phyloP scores from a whole-genome alignment of 1,140 invertebrate genomes.

The Goniozus legneri region DNA sequence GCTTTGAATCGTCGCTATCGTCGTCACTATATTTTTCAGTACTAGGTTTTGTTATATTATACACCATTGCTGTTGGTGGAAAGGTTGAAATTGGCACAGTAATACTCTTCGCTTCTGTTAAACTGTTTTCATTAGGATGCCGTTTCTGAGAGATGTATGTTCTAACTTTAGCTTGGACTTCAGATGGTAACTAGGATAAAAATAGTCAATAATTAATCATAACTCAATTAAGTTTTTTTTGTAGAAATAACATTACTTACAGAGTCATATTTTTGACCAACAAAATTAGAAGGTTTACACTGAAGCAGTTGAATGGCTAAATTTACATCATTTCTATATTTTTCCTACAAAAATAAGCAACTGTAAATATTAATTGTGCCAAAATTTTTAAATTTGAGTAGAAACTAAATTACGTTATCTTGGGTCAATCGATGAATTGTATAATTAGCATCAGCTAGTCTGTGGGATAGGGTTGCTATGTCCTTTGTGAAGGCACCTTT shows the following conservation, averaged over 20 bases:
- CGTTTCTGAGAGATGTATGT: constrained; percentile 69
- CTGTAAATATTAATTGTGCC: constrained; percentile 8
- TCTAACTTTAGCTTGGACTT: constrained; percentile 85
- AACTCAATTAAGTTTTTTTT: too few relatives aligned
- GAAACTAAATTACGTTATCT: constrained; percentile 76
- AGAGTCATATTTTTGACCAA: constrained; percentile 85
- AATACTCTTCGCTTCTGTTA: constrained; percentile 64
- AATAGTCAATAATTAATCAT: too few relatives aligned
- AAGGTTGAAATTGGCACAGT: constrained; percentile 81
- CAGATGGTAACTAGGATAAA: constrained; percentile 74
- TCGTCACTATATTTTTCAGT: constrained; percentile 40
- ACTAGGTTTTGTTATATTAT: constrained; percentile 61
- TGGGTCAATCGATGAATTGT: constrained; percentile 82
- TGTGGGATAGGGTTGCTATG: constrained; percentile 79
- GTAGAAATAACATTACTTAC: constrained; percentile 62
- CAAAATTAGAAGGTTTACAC: constrained; percentile 93
- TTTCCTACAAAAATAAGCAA: constrained; percentile 82
- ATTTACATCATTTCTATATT: constrained; percentile 92
- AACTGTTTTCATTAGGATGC: constrained; percentile 49
- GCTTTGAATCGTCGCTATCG: constrained; percentile 55
- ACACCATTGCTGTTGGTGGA: constrained; percentile 85
- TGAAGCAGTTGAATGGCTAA: constrained; percentile 90
- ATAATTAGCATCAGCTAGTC: constrained; percentile 84
- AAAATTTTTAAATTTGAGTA: constrained; percentile 6
- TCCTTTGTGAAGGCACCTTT: constrained; percentile 84